These are phyloP conservation scores for Lemur catta DNA, from an alignment of 2,797 vertebrate species.

Conservation along the genomic window DNA sequence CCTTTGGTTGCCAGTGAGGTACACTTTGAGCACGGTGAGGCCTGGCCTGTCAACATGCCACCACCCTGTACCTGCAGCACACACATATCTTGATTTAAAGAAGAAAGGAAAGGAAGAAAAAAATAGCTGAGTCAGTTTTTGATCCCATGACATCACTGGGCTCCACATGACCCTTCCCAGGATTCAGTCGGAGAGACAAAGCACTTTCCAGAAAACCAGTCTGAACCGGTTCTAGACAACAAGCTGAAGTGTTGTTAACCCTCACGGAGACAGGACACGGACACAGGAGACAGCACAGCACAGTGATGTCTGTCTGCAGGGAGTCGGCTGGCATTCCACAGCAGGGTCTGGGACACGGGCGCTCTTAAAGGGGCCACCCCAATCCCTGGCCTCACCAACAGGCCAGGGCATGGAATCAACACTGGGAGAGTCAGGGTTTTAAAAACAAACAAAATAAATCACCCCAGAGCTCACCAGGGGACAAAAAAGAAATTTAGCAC, in stretches of 20 bases:
- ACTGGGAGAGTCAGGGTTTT: background rate
- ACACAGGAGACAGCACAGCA: background rate
- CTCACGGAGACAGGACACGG: conserved; percentile 79
- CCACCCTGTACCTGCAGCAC: conserved; percentile 72
- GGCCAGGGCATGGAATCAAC: background rate
- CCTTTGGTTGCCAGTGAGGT: conserved; percentile 33
- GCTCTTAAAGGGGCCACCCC: conserved; percentile 73
- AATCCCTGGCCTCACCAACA: background rate
- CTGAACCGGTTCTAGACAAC: conserved; percentile 90
- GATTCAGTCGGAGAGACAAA: conserved; percentile 92
- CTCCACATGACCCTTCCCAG: conserved; percentile 93
- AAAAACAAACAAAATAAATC: background rate
- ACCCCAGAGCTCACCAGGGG: background rate
- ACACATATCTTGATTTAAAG: conserved; percentile 72
- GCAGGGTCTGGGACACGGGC: conserved; percentile 56
- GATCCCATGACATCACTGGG: conserved; percentile 90
- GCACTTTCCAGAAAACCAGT: conserved; percentile 92
- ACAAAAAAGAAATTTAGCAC: background rate
- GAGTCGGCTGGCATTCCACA: conserved; percentile 80
- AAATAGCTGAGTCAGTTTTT: conserved; percentile 88
- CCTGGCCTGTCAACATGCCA: background rate
- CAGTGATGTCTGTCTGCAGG: conserved; percentile 62
- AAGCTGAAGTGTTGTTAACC: conserved; percentile 90
- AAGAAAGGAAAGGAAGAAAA: conserved; percentile 62
- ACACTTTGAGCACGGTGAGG: conserved; percentile 16